Evolutionary conservation across 2,113 vertebrate genomes (phyloP).

Genomic region (Eleginops maclovinus): DNA sequence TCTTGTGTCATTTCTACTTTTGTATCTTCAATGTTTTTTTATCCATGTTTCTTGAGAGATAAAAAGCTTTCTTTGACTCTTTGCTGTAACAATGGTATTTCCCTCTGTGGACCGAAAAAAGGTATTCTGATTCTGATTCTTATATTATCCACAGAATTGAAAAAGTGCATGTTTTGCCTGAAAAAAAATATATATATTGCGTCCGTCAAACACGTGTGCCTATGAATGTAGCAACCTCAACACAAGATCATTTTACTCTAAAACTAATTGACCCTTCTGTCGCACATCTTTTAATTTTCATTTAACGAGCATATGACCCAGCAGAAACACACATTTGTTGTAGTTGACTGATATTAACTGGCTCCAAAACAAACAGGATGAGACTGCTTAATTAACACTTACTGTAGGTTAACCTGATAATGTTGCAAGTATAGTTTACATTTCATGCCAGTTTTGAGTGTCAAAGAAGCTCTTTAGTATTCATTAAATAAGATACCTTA

Average conservation of each 20-base stretch:
- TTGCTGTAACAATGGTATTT: too few species aligned
- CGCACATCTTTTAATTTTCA: background rate
- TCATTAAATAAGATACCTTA: conserved; percentile 1
- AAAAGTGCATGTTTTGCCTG: too few species aligned
- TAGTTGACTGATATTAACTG: background rate
- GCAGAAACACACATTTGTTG: background rate
- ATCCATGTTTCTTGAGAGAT: too few species aligned
- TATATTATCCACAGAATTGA: too few species aligned
- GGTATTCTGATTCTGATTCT: too few species aligned
- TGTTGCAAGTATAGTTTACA: background rate
- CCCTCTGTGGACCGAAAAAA: too few species aligned
- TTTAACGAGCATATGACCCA: background rate
- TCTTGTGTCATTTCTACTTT: too few species aligned
- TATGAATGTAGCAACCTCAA: too few species aligned
- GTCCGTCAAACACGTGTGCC: too few species aligned
- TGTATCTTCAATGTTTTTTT: too few species aligned
- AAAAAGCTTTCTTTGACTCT: too few species aligned
- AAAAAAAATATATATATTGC: too few species aligned
- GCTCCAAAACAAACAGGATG: background rate
- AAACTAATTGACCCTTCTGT: background rate
- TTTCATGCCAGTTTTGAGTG: background rate
- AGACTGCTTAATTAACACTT: background rate
- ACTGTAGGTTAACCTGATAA: background rate
- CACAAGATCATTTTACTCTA: background rate
- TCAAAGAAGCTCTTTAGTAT: background rate